Percentiles rank a stretch among this genome's conserved stretches.
Conservation (phyloP, 2,797 vertebrate species). For the Urosaurus nigricauda region DNA sequence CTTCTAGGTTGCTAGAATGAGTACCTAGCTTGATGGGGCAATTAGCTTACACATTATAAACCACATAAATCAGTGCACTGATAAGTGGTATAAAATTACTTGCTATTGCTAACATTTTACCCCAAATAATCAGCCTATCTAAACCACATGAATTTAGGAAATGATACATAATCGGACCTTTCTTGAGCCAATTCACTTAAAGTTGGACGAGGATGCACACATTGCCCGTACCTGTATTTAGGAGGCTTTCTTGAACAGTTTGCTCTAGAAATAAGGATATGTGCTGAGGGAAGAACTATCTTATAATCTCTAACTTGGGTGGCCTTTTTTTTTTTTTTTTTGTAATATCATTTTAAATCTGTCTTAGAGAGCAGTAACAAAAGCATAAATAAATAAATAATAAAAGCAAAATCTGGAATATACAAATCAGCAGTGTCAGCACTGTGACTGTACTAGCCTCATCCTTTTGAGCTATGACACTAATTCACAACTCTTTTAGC, state of each 20-base stretch:
- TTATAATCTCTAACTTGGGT: neutral
- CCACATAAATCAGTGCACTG: too few species aligned
- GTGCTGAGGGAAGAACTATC: neutral
- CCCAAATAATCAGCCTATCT: neutral
- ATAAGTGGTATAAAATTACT: too few species aligned
- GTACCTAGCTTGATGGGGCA: too few species aligned
- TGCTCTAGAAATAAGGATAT: conserved; percentile 14
- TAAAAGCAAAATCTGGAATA: neutral
- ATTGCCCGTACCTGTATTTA: neutral
- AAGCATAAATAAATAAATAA: neutral
- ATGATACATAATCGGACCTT: neutral
- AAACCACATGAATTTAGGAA: neutral
- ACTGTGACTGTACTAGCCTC: neutral
- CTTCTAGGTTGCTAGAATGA: too few species aligned
- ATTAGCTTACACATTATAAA: too few species aligned
- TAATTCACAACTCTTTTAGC: neutral
- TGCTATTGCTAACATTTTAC: neutral
- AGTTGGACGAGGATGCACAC: neutral
- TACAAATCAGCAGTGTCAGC: neutral
- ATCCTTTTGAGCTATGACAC: neutral
- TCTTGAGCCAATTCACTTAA: neutral
- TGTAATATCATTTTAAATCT: neutral
- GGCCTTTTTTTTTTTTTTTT: neutral
- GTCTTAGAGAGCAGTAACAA: neutral
- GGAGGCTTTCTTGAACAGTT: neutral